Evolutionary conservation across 1,140 invertebrate species (phyloP), one percentile per base, ranked within the genome.

Genomic region (Lepidurus couesii): DNA sequence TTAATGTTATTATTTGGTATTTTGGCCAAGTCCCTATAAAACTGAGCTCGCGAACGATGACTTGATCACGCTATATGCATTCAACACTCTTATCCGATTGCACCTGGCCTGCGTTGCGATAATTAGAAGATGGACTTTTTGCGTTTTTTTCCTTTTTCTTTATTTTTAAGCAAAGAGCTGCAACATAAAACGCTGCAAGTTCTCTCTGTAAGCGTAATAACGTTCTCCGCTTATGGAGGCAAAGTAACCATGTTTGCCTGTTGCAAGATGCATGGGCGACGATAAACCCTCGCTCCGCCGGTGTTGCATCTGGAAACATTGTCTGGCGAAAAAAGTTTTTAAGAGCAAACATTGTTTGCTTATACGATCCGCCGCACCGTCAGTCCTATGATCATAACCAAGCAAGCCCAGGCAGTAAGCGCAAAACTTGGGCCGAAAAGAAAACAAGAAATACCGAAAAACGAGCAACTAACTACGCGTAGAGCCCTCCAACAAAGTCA

Each of bases 251-350:
- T 65, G 53, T 65, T 65, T 13, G 53, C 53, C 53, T 65, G 53
- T 65, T 65, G 53, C 53, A 65, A 65, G 53, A 65, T 65, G 53
- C 53, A 65, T 65, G 53, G 53, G 53, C 53, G 21, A 65, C 53
- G 53, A 65, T 65, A 65, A 65, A 65, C 53, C 53, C 53, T 65
- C 47, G 13, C 47, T 13, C 13, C 47, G 26, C 26, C 2, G 34
- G 34, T 34, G 34, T 34, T 65, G 53, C 53, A 65, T 21, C 53
- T 65, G 53, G 53, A 9, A 65, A 65, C 53, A 65, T 65, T 65
- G 53, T 65, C 53, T 65, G 53, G 34, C 34, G 34, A 13, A 65
- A 5, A 13, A 65, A 65, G 53, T 65, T 65, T 65, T 65, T 65
- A 65, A 65, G 53, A 65, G 53, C 53, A 65, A 65, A 65, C 53